Conservation (phyloP, 2,888 invertebrate genomes). For the Eupeodes latifasciatus region DNA sequence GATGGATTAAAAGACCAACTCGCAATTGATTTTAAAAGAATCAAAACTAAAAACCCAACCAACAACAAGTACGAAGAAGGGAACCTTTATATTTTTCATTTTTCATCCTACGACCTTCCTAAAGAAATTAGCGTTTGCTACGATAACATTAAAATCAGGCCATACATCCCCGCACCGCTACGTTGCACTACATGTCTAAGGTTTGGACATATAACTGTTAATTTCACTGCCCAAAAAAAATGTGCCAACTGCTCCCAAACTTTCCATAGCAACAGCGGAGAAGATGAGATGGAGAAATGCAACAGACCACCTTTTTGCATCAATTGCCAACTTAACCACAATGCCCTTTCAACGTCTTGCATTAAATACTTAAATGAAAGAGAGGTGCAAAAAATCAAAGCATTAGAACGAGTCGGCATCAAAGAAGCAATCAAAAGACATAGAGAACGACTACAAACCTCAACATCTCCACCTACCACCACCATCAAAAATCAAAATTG, state of each 20-base stretch:
- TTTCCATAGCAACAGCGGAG: not conserved
- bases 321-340: not conserved
- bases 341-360: not conserved
- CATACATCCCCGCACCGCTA: not conserved
- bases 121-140: not conserved
- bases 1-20: slow-evolving; percentile 14
- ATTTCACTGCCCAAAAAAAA: slow-evolving; percentile 1
- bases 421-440: not conserved
- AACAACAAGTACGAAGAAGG: not conserved
- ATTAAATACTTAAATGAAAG: not conserved
- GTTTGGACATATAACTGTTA: not conserved
- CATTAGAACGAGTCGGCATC: not conserved
- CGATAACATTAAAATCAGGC: not conserved
- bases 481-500: not conserved
- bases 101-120: not conserved
- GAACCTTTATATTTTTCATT: not conserved
- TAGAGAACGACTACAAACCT: not conserved
- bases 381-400: slow-evolving; percentile 12
- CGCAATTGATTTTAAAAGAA: slow-evolving; percentile 2
- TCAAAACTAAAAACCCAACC: not conserved
- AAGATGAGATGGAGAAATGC: not conserved
- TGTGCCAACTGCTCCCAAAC: not conserved
- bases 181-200: not conserved
- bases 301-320: not conserved
- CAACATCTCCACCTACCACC: not conserved